Evolutionary conservation across 2,888 invertebrate genomes (phyloP).

Genomic region (Drosophila prostipennis): DNA sequence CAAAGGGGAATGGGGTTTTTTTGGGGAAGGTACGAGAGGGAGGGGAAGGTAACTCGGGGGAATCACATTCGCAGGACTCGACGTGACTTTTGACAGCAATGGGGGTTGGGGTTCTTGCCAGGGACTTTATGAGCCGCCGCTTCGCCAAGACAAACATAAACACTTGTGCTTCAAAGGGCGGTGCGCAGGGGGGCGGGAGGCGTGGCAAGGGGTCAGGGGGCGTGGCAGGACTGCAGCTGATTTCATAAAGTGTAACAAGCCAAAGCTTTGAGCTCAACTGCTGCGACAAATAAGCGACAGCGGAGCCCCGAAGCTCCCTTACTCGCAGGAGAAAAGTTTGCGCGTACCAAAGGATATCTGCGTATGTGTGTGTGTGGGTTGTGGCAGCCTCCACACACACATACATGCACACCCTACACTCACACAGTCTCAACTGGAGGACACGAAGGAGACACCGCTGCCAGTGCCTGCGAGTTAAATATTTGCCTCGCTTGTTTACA

Average conservation of each 20-base stretch:
- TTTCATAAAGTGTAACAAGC: slow-evolving; percentile 77
- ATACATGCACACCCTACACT: slow-evolving; percentile 1
- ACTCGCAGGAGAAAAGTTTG: slow-evolving; percentile 59
- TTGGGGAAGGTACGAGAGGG: neutral
- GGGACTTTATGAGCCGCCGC: slow-evolving; percentile 69
- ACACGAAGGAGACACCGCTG: slow-evolving; percentile 32
- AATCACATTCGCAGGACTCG: slow-evolving; percentile 33
- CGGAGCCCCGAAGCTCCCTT: slow-evolving; percentile 29
- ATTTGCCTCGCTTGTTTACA: slow-evolving; percentile 75
- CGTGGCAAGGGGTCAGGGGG: slow-evolving; percentile 3
- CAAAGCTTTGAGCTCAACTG: slow-evolving; percentile 73
- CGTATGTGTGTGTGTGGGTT: neutral
- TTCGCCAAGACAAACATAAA: slow-evolving; percentile 77
- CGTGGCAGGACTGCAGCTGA: slow-evolving; percentile 58
- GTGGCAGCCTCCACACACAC: slow-evolving; percentile 29
- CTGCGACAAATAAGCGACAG: slow-evolving; percentile 72
- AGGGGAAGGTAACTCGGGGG: neutral
- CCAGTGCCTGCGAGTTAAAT: slow-evolving; percentile 64
- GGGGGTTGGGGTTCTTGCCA: slow-evolving; percentile 32
- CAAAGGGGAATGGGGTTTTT: slow-evolving; percentile 8
- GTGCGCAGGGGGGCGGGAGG: neutral
- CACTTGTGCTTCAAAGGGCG: slow-evolving; percentile 54
- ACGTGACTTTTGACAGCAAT: slow-evolving; percentile 45
- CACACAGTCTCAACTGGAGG: slow-evolving; percentile 13
- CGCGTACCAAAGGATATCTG: slow-evolving; percentile 23